Percentiles rank a stretch among this genome's conserved stretches.
Conservation (phyloP, 2,113 vertebrate species). For the Hemiscyllium ocellatum region DNA sequence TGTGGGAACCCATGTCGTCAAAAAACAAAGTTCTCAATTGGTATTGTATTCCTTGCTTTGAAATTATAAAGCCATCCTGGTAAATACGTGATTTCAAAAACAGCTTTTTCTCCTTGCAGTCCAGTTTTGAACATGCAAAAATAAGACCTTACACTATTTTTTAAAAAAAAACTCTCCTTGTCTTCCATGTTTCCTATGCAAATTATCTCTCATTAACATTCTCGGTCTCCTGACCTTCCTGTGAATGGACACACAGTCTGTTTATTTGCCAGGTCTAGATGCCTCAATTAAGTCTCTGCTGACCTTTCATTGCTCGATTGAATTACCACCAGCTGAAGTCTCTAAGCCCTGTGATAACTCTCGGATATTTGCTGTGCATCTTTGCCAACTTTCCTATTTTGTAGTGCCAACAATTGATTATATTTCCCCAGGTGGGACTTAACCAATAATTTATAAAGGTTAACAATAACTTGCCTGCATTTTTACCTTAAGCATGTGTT, state of each 20-base stretch:
- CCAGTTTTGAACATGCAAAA: too few relatives aligned
- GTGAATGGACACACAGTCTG: neutral
- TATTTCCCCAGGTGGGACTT: neutral
- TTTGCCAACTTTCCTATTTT: neutral
- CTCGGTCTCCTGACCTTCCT: neutral
- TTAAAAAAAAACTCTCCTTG: neutral
- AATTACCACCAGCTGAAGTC: neutral
- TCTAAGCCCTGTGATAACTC: neutral
- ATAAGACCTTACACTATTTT: too few relatives aligned
- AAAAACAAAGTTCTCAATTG: too few relatives aligned
- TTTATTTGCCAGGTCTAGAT: neutral
- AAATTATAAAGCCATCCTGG: too few relatives aligned
- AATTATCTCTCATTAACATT: neutral
- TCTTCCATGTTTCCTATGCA: neutral
- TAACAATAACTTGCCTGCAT: too few relatives aligned
- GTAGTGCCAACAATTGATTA: too few relatives aligned
- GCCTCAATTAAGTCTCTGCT: neutral
- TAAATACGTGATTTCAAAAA: too few relatives aligned
- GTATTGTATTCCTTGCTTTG: too few relatives aligned
- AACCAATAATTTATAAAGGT: neutral
- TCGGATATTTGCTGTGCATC: neutral
- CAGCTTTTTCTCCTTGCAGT: too few relatives aligned
- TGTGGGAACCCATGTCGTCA: too few relatives aligned
- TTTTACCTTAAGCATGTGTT: neutral
- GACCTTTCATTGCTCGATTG: neutral